phyloP scores from a whole-genome alignment of 2,888 invertebrate genomes.

The Spisula solida region DNA sequence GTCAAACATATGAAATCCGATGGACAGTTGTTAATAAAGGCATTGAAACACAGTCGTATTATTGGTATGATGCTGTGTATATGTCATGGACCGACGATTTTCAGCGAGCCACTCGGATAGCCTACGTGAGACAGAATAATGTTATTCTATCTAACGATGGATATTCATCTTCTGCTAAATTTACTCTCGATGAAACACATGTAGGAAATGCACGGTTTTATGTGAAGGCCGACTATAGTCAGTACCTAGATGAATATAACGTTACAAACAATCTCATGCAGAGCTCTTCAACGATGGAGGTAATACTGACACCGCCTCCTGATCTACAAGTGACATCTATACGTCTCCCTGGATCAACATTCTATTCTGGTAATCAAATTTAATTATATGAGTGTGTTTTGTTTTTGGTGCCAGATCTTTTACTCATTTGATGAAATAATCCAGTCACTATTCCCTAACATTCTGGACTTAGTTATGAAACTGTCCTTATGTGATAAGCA shows the following conservation, averaged over 20 bases:
- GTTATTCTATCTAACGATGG: slow-evolving; percentile 44
- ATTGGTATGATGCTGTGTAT: slow-evolving; percentile 50
- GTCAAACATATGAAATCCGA: slow-evolving; percentile 39
- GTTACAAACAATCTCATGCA: slow-evolving; percentile 34
- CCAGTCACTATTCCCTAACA: no score
- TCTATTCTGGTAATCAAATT: slow-evolving; percentile 30
- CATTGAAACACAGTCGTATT: slow-evolving; percentile 24
- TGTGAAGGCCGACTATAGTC: slow-evolving; percentile 24
- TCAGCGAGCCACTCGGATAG: not conserved
- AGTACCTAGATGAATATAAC: slow-evolving; percentile 30
- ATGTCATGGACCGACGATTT: slow-evolving; percentile 34
- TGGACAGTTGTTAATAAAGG: slow-evolving; percentile 62
- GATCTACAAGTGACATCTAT: slow-evolving; percentile 47
- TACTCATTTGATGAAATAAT: no score
- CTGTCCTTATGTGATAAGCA: no score
- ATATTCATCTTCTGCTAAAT: slow-evolving; percentile 37
- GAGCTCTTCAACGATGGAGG: slow-evolving; percentile 39
- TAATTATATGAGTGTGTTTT: no score
- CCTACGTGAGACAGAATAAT: not conserved
- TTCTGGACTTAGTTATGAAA: no score
- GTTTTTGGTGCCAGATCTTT: no score
- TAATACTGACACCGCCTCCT: slow-evolving; percentile 58
- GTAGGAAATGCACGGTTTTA: slow-evolving; percentile 46
- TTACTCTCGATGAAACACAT: slow-evolving; percentile 31
- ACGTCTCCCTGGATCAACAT: slow-evolving; percentile 13